These are phyloP conservation scores for Eupithecia tripunctaria DNA, from an alignment of 2,888 invertebrate species.

Conservation along the genomic window DNA sequence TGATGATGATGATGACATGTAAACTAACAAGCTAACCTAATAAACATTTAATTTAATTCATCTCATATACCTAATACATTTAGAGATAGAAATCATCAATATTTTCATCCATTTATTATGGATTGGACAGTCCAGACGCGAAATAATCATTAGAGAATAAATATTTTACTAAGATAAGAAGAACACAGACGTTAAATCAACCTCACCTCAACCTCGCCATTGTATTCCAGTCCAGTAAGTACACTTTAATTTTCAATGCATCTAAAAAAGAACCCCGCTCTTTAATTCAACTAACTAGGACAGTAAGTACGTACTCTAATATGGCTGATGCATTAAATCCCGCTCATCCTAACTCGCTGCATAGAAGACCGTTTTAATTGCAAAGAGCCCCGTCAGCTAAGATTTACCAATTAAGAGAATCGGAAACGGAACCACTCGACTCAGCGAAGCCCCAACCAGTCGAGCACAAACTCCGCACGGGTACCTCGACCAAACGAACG, in stretches of 20 bases:
- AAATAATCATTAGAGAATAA: too few relatives aligned
- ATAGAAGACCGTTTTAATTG: constrained; percentile 71
- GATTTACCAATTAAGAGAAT: constrained; percentile 81
- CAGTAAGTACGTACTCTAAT: constrained; percentile 29
- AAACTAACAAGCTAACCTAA: too few relatives aligned
- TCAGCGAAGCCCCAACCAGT: constrained; percentile 60
- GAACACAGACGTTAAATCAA: background rate
- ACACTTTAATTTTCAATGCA: constrained; percentile 20
- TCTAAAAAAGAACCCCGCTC: constrained; percentile 33
- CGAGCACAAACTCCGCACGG: constrained; percentile 39
- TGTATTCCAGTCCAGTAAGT: constrained; percentile 13
- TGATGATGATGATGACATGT: too few relatives aligned
- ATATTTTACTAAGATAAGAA: too few relatives aligned
- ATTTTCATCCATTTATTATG: too few relatives aligned
- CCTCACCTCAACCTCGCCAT: background rate
- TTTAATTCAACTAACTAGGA: constrained; percentile 52
- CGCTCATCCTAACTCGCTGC: constrained; percentile 62
- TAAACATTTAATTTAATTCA: too few relatives aligned
- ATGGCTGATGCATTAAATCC: constrained; percentile 62
- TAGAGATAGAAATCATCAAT: too few relatives aligned
- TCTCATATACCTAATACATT: too few relatives aligned
- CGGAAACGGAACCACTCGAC: constrained; percentile 73
- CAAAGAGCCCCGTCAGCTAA: constrained; percentile 80
- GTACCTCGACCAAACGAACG: constrained; percentile 31
- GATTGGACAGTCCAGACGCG: too few relatives aligned